phyloP scores from a whole-genome alignment of 2,888 invertebrate genomes.

The Heliconius aoede region DNA sequence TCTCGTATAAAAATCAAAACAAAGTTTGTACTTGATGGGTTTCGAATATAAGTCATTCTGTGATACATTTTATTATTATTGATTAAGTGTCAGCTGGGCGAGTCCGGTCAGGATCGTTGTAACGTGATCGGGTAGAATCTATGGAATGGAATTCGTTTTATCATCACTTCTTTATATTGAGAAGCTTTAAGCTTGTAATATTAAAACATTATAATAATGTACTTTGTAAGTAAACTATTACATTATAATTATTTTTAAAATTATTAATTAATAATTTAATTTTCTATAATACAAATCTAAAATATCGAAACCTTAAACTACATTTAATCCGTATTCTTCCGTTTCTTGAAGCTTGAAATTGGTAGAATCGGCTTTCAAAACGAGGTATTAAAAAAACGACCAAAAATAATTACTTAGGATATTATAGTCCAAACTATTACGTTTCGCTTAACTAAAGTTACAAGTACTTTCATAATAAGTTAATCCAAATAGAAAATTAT shows the following conservation, averaged over 20 bases:
- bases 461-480: constrained; percentile 1
- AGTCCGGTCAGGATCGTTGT: neutral
- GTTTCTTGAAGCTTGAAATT: neutral
- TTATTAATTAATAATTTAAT: neutral
- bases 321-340: neutral
- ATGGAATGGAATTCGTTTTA: neutral
- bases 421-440: neutral
- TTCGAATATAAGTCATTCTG: neutral
- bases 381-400: neutral
- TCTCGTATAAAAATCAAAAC: neutral
- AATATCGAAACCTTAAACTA: neutral
- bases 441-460: constrained; percentile 1
- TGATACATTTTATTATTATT: neutral
- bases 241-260: neutral
- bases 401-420: neutral
- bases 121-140: neutral
- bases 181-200: no score
- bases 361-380: neutral
- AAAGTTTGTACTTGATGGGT: neutral
- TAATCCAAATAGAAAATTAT: constrained; percentile 1
- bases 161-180: neutral
- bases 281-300: neutral
- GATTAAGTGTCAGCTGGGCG: neutral
- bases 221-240: no score
- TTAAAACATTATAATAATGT: no score